Evolutionary conservation across 2,888 invertebrate genomes (phyloP).

Genomic region (Steromphala cineraria): DNA sequence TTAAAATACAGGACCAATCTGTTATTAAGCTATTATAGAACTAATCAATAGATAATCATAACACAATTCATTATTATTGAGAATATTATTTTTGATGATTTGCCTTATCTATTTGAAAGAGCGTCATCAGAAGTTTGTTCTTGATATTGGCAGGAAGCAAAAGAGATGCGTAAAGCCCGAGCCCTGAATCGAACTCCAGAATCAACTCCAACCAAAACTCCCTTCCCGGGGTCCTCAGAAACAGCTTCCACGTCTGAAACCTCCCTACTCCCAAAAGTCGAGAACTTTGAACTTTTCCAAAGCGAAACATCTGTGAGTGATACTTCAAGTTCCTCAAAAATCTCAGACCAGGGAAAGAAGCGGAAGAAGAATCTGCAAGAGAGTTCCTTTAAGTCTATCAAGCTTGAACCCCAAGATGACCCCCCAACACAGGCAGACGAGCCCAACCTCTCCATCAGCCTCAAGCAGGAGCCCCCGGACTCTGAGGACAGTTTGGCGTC

Average conservation of each 20-base stretch:
- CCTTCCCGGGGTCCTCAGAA: neutral
- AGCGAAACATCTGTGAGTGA: too few relatives aligned
- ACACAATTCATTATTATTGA: too few relatives aligned
- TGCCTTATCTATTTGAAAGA: too few relatives aligned
- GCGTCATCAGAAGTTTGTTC: neutral
- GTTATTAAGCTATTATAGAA: too few relatives aligned
- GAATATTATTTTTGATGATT: too few relatives aligned
- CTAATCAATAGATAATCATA: too few relatives aligned
- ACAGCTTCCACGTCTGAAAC: neutral
- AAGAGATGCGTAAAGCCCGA: conserved; percentile 57
- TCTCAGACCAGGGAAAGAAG: too few relatives aligned
- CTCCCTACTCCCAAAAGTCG: neutral
- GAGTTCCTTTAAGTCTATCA: neutral
- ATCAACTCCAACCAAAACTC: conserved; percentile 16
- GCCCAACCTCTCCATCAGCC: neutral
- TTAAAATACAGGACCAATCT: too few relatives aligned
- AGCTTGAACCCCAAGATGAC: neutral
- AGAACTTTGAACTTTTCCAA: conserved; percentile 1
- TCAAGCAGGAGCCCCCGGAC: neutral
- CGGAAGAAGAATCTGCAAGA: too few relatives aligned
- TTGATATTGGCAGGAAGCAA: conserved; percentile 51
- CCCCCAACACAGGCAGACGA: neutral
- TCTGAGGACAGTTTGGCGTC: conserved; percentile 17
- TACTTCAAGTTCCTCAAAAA: too few relatives aligned
- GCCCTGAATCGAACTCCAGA: conserved; percentile 15